phyloP scores from a whole-genome alignment of 2,797 vertebrate species.

The Chaetodon trifasciatus region DNA sequence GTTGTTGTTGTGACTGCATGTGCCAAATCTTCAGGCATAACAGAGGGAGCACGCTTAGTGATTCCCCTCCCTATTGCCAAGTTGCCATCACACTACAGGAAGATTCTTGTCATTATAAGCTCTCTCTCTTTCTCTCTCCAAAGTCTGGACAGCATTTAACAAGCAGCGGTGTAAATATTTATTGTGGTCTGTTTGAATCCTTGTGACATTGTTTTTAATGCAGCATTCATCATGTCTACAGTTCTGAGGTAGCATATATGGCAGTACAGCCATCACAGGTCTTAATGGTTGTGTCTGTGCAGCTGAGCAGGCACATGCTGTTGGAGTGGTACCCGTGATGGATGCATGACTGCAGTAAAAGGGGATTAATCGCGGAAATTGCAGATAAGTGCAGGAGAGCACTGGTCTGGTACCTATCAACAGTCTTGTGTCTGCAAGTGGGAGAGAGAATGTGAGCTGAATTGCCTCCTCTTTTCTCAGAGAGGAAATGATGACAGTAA shows the following conservation, averaged over 20 bases:
- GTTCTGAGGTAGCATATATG: conserved; percentile 38
- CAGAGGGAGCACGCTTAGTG: conserved; percentile 81
- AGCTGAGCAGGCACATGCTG: conserved; percentile 64
- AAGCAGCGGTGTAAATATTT: conserved; percentile 77
- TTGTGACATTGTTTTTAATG: conserved; percentile 64
- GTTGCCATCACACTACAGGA: conserved; percentile 81
- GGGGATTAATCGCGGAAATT: conserved; percentile 80
- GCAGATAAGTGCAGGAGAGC: conserved; percentile 78
- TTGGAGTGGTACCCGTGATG: conserved; percentile 63
- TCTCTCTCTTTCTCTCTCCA: conserved; percentile 19
- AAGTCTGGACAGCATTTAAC: conserved; percentile 68
- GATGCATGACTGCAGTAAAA: conserved; percentile 77
- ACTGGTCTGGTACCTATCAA: conserved; percentile 75
- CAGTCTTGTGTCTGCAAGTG: conserved; percentile 68
- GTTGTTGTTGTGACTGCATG: conserved; percentile 85
- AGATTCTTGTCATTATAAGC: conserved; percentile 79
- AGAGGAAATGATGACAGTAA: conserved; percentile 73
- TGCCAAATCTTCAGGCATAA: conserved; percentile 86
- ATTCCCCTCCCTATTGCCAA: conserved; percentile 83
- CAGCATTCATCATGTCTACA: conserved; percentile 53
- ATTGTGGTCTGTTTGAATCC: conserved; percentile 72
- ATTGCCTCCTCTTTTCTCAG: conserved; percentile 63
- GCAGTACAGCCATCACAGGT: conserved; percentile 32
- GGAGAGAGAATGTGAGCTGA: conserved; percentile 62
- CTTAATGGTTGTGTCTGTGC: conserved; percentile 61